A percentile compares a stretch with the other conserved stretches of the same genome.
Conservation (phyloP, 2,797 vertebrate species). For the Acrossocheilus fasciatus region DNA sequence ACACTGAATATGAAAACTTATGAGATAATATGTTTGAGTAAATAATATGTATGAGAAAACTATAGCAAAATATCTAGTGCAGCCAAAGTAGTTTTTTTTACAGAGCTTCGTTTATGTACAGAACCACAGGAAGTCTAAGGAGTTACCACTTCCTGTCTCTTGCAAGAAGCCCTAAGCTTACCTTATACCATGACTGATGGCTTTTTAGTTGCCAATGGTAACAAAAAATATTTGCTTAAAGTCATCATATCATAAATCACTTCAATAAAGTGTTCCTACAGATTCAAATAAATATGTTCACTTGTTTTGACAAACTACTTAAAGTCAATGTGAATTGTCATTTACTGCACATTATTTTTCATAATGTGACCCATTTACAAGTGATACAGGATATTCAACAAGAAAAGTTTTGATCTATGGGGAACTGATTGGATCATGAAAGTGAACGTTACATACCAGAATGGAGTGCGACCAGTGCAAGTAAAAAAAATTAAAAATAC, state of each 20-base stretch:
- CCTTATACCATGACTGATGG: conserved; percentile 31
- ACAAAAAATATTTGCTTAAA: conserved; percentile 28
- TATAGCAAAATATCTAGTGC: conserved; percentile 33
- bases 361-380: neutral
- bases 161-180: conserved; percentile 46
- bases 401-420: neutral
- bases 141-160: conserved; percentile 67
- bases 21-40: neutral
- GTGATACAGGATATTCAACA: neutral
- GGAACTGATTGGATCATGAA: neutral
- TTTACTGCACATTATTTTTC: neutral
- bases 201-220: neutral
- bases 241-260: neutral
- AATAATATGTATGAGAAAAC: neutral
- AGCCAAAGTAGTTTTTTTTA: conserved; percentile 54
- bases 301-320: neutral
- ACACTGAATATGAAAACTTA: neutral
- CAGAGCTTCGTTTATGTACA: conserved; percentile 51
- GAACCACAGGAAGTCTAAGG: conserved; percentile 67
- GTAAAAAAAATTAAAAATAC: neutral
- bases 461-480: no score
- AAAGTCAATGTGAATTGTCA: neutral
- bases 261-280: neutral
- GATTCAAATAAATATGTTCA: neutral
- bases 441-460: neutral